Base-by-base conservation (phyloP, 2,888 invertebrate species). In the Litoditis marina region DNA sequence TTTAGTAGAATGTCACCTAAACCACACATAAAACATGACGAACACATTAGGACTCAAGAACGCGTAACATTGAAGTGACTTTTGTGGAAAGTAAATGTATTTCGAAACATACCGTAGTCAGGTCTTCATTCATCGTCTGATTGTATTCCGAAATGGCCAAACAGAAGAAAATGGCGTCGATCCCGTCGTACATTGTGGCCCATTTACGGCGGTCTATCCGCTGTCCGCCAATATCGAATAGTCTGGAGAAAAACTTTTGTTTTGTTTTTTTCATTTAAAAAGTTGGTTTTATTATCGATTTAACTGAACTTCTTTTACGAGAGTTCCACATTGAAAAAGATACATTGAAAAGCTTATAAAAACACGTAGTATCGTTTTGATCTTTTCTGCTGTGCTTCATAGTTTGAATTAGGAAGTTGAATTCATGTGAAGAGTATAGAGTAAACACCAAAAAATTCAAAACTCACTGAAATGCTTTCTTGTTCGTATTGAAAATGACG, bases 101-200 rank as follows among this genome's bases (percentile, higher is more conserved):
- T n/a, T n/a, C n/a, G 22, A 1, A 19, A 42, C 65, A 36, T 53
- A 73, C 74, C 55, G 70, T 71, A 28, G 52, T 54, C 63, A 58
- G 44, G 28, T 75, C 73, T 31, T 75, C 75, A 42, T 39, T 63
- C 73, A 75, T 71, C 32, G 68, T 65, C 63, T 78, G 78, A 66
- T 78, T 75, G 53, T 76, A 78, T 51, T 76, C 78, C 2, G 76
- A 74, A 27, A 78, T 74, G 6, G 78, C 78, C 2, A 79, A 51
- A 44, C 75, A 77, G 59, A 76, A 78, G 65, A 78, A 73, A n/a
- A 78, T 73, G 4, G 78, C 78, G 52, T 79, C 77, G 22, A 78
- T 69, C 25, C 76, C 76, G 44, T 78, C 78, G 54, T 79, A 78
- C 57, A 75, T 69, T 22, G 66, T 68, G 16, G 72, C 66, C 77